Percentiles rank a stretch among this genome's conserved stretches.
These are phyloP conservation scores for Epicauta chinensis DNA, from an alignment of 1,140 invertebrate species.

Conservation along the genomic window DNA sequence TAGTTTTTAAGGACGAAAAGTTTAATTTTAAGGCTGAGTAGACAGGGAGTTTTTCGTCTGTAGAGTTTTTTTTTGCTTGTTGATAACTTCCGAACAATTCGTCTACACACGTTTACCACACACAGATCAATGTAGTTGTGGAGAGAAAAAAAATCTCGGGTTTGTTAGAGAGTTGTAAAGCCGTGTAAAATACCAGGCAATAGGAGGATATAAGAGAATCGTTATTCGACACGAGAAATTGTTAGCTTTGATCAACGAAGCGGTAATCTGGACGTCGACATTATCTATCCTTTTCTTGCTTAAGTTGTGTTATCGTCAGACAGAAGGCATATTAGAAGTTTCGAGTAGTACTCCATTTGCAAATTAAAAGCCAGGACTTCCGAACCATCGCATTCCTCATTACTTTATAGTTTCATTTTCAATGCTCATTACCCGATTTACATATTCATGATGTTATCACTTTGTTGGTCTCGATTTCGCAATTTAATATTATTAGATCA, in stretches of 20 bases:
- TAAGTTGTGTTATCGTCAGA: no score
- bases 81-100: no score
- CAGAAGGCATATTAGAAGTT: constrained; percentile 27
- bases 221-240: no score
- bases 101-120: no score
- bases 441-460: constrained; percentile 21
- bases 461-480: background rate
- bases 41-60: no score
- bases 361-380: constrained; percentile 35
- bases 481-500: no score
- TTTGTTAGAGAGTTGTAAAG: constrained; percentile 9
- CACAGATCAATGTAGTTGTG: no score
- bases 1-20: no score
- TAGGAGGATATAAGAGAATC: constrained; percentile 22
- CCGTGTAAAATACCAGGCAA: constrained; percentile 11
- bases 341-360: constrained; percentile 29
- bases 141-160: no score
- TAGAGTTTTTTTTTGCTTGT: no score
- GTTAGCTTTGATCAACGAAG: constrained; percentile 27
- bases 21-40: no score
- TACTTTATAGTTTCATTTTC: constrained; percentile 26
- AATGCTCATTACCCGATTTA: constrained; percentile 14
- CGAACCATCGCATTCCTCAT: constrained; percentile 28
- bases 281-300: constrained; percentile 5
- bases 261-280: constrained; percentile 16